Evolutionary conservation across 2,888 invertebrate genomes (phyloP).

Genomic region (Eumerus sabulonum): DNA sequence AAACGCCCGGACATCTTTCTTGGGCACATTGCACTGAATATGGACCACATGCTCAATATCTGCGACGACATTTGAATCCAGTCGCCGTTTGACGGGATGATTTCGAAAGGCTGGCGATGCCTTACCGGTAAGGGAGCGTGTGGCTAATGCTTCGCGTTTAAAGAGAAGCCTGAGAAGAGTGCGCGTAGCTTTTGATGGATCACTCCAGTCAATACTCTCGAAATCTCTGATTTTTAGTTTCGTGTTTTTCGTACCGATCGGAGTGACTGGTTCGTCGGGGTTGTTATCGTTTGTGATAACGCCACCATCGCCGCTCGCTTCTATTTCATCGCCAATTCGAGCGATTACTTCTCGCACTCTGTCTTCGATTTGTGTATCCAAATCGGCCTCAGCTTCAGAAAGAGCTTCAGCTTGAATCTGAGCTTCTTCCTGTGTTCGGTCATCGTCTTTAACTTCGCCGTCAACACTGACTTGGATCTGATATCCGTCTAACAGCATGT

Average conservation of each 20-base stretch:
- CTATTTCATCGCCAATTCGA: no score
- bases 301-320: no score
- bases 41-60: slow-evolving; percentile 79
- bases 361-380: no score
- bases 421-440: no score
- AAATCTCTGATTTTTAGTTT: slow-evolving; percentile 74
- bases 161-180: slow-evolving; percentile 81
- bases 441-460: no score
- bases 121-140: slow-evolving; percentile 82
- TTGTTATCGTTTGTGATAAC: no score
- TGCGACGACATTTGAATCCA: slow-evolving; percentile 80
- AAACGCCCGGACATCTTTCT: slow-evolving; percentile 1
- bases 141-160: slow-evolving; percentile 81
- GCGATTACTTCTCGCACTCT: no score
- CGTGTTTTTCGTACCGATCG: slow-evolving; percentile 78
- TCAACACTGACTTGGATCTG: no score
- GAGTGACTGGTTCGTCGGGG: background rate
- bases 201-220: slow-evolving; percentile 80
- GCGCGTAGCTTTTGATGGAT: slow-evolving; percentile 80
- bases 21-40: no score
- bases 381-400: no score
- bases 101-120: slow-evolving; percentile 79
- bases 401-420: no score
- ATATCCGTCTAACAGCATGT: no score
- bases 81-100: slow-evolving; percentile 73